These are phyloP conservation scores for Drosophila cardini DNA, from an alignment of 1,140 invertebrate species.

Conservation along the genomic window DNA sequence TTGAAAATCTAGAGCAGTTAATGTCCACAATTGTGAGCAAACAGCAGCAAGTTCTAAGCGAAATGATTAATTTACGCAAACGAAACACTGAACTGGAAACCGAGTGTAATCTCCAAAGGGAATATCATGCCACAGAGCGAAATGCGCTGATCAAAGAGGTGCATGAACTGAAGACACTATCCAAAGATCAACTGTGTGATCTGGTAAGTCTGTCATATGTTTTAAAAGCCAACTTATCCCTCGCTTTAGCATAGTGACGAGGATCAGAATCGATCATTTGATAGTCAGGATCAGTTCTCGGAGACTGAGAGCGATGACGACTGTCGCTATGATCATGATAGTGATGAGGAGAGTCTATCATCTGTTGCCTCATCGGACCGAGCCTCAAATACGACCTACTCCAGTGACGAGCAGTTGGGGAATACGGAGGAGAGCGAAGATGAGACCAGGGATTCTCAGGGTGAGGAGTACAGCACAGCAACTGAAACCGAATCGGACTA, in stretches of 20 bases:
- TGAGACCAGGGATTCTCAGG: not conserved
- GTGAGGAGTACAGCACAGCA: not conserved
- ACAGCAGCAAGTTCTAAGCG: conserved; percentile 61
- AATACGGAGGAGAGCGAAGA: conserved; percentile 31
- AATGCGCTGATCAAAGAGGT: conserved; percentile 65
- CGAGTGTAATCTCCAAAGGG: conserved; percentile 64
- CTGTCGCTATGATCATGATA: not conserved
- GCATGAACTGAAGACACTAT: conserved; percentile 48
- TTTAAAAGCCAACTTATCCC: not conserved
- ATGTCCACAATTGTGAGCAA: conserved; percentile 67
- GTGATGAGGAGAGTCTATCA: conserved; percentile 5
- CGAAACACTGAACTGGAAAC: conserved; percentile 59
- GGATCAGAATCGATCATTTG: not conserved
- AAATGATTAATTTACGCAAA: conserved; percentile 59
- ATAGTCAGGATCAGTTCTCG: not conserved
- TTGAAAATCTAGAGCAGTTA: conserved; percentile 68
- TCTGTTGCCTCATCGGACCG: not conserved
- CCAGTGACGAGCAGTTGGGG: conserved; percentile 14
- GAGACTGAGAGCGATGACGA: conserved; percentile 2
- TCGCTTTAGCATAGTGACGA: not conserved
- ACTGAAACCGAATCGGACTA: conserved; percentile 42
- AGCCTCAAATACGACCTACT: conserved; percentile 11
- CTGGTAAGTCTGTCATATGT: conserved; percentile 19
- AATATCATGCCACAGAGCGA: conserved; percentile 73
- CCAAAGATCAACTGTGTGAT: not conserved